Evolutionary conservation across 64 coral and sea anemone genomes (phyloP).

Genomic region (Montipora foliosa): DNA sequence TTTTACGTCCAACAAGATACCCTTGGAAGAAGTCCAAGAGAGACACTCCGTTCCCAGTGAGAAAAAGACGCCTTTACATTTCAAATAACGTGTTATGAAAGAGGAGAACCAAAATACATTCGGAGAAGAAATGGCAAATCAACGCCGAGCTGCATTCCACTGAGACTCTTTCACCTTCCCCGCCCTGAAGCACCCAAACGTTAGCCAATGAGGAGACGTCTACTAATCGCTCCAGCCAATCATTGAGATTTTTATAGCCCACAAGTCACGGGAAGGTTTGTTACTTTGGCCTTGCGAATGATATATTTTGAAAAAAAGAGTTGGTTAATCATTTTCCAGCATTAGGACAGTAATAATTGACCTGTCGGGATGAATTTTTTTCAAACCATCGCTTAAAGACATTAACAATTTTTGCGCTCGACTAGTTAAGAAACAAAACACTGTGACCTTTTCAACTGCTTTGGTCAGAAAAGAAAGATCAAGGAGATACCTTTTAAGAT

Average conservation of each 20-base stretch:
- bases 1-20: background rate
- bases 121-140: background rate
- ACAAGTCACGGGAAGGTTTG: no score
- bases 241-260: constrained; percentile 20
- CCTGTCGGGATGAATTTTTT: background rate
- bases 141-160: constrained; percentile 57
- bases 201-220: constrained; percentile 76
- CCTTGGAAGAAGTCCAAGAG: background rate
- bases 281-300: no score
- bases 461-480: background rate
- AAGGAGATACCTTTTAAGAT: background rate
- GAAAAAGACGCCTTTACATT: no score
- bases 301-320: no score
- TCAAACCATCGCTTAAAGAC: background rate
- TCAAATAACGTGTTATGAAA: background rate
- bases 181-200: constrained; percentile 77
- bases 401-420: background rate
- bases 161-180: constrained; percentile 70
- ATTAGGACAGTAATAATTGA: background rate
- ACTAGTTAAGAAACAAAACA: no score
- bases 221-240: constrained; percentile 42
- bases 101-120: constrained; percentile 15
- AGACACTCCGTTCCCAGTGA: no score
- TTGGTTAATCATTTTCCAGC: no score
- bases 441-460: constrained; percentile 10